Percentiles rank a stretch among this genome's conserved stretches.
These are phyloP conservation scores for Salvelinus alpinus DNA, from an alignment of 2,113 vertebrate species.

Conservation along the genomic window DNA sequence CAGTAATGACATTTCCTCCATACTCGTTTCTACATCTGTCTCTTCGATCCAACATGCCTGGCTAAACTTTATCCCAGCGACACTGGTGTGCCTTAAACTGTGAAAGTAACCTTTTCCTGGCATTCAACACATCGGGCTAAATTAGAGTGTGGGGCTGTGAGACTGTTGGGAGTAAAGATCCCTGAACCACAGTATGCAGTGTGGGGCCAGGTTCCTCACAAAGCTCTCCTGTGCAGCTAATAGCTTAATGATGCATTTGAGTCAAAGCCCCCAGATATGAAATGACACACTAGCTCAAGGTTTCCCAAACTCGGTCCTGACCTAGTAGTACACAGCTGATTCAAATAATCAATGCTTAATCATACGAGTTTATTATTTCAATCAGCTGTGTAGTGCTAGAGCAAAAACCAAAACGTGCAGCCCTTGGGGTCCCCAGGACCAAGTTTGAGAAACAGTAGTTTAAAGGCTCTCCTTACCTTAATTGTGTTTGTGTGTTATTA, in stretches of 20 bases:
- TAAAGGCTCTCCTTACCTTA: constrained; percentile 12
- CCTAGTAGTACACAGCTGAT: too few relatives aligned
- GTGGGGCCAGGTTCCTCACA: too few relatives aligned
- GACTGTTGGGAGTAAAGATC: constrained; percentile 3
- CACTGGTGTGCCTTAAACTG: constrained; percentile 40
- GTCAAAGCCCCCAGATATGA: constrained; percentile 24
- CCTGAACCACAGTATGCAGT: too few relatives aligned
- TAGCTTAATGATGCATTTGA: constrained; percentile 24
- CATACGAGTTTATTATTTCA: too few relatives aligned
- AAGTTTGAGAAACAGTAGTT: neutral
- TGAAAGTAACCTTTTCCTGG: constrained; percentile 50
- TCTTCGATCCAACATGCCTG: constrained; percentile 43
- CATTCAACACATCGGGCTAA: constrained; percentile 35
- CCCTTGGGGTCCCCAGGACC: too few relatives aligned
- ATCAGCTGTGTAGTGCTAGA: too few relatives aligned
- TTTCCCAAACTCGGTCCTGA: too few relatives aligned
- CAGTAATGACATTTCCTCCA: constrained; percentile 33
- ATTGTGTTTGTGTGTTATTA: constrained; percentile 1
- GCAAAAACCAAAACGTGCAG: too few relatives aligned
- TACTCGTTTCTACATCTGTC: constrained; percentile 40
- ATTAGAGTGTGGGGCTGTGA: constrained; percentile 27
- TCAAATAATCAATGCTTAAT: too few relatives aligned
- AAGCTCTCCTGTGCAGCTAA: neutral
- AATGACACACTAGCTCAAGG: constrained; percentile 24
- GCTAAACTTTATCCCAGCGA: constrained; percentile 38